phyloP scores from a whole-genome alignment of 2,113 vertebrate genomes.

The Rallus limicola region DNA sequence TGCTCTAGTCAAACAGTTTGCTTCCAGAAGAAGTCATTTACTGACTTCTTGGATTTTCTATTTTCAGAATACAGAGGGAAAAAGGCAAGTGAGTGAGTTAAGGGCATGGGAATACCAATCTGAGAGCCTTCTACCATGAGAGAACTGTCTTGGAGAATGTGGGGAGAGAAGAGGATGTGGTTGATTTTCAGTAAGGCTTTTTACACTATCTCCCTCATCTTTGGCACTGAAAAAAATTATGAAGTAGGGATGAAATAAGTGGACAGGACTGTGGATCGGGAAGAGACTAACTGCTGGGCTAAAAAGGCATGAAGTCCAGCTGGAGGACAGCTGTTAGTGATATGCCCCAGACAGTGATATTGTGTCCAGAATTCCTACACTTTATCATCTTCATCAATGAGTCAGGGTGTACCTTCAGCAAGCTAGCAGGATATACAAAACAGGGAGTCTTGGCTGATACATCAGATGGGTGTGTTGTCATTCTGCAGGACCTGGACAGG shows the following conservation, averaged over 20 bases:
- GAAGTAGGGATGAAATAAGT: background rate
- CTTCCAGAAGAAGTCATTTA: background rate
- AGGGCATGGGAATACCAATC: background rate
- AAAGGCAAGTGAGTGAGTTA: background rate
- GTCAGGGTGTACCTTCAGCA: background rate
- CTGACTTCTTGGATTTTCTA: background rate
- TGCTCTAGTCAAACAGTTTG: background rate
- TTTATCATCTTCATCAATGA: background rate
- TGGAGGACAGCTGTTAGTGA: background rate
- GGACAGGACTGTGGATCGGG: background rate
- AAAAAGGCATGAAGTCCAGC: background rate
- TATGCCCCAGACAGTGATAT: rapidly evolving
- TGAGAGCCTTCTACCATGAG: background rate
- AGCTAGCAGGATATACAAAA: background rate
- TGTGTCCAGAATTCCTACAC: background rate
- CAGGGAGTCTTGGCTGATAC: background rate
- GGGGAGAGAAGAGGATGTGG: background rate
- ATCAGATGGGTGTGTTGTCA: background rate
- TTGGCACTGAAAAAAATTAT: too few species aligned
- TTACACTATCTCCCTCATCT: background rate
- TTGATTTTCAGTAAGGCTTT: background rate
- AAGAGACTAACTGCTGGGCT: background rate
- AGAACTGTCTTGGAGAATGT: background rate
- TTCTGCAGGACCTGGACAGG: background rate
- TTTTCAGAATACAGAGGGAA: background rate